Evolutionary conservation across 2,113 vertebrate genomes (phyloP).

Genomic region (Scortum barcoo): DNA sequence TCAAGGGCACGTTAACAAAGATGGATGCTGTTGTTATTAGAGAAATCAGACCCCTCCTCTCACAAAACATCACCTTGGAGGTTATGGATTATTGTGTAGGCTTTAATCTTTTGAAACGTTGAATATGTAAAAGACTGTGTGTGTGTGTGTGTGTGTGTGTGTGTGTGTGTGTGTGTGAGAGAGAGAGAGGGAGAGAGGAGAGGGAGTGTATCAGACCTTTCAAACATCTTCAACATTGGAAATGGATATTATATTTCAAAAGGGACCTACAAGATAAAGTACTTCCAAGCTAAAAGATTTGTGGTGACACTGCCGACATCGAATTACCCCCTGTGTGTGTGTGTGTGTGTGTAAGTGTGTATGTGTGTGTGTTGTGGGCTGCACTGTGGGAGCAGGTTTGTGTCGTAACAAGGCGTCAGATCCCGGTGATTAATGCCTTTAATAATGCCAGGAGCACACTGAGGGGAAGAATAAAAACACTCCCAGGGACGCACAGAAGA

Average conservation of each 20-base stretch:
- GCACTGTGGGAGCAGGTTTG: slow-evolving; percentile 15
- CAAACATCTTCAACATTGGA: background rate
- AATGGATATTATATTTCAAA: background rate
- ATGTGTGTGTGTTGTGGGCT: slow-evolving; percentile 5
- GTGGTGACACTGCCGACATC: slow-evolving; percentile 16
- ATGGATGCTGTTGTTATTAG: background rate
- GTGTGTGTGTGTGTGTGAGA: too few relatives aligned
- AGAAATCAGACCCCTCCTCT: background rate
- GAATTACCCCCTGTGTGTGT: background rate
- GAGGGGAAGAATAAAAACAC: slow-evolving; percentile 68
- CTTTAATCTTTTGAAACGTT: background rate
- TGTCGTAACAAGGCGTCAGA: slow-evolving; percentile 69
- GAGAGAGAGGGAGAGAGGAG: too few relatives aligned
- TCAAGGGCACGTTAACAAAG: slow-evolving; percentile 12
- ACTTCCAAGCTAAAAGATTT: background rate
- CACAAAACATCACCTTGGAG: background rate
- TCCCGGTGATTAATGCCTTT: slow-evolving; percentile 78
- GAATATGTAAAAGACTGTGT: background rate
- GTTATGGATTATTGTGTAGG: background rate
- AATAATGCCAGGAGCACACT: slow-evolving; percentile 75
- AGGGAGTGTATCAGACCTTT: too few relatives aligned
- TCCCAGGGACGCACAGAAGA: slow-evolving; percentile 53
- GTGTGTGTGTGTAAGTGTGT: slow-evolving; percentile 20
- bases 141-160: too few relatives aligned
- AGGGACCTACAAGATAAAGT: background rate